These are phyloP conservation scores for Pachyseris speciosa DNA, from an alignment of 64 coral and sea anemone genomes.

Conservation along the genomic window DNA sequence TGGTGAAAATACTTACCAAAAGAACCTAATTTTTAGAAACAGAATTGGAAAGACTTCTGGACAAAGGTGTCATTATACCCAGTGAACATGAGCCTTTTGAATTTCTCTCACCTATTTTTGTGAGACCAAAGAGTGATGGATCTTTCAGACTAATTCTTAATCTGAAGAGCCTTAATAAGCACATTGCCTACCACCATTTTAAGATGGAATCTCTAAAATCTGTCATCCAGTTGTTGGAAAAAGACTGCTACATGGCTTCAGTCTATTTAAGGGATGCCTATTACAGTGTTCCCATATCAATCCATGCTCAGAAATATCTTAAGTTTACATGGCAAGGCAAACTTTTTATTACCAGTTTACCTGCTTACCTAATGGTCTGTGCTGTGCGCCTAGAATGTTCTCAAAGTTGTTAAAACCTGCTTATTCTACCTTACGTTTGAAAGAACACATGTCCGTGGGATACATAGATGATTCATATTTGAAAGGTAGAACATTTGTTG, in stretches of 20 bases:
- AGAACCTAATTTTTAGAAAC: neutral
- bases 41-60: slow-evolving; percentile 19
- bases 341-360: slow-evolving; percentile 36
- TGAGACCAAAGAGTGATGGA: slow-evolving; percentile 66
- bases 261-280: slow-evolving; percentile 53
- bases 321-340: slow-evolving; percentile 28
- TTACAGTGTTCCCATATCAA: slow-evolving; percentile 9
- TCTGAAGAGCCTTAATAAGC: slow-evolving; percentile 58
- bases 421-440: neutral
- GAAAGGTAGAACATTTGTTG: neutral
- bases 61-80: slow-evolving; percentile 35
- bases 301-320: slow-evolving; percentile 24
- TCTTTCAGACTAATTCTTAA: slow-evolving; percentile 54
- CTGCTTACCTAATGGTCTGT: slow-evolving; percentile 20
- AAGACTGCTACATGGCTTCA: slow-evolving; percentile 37
- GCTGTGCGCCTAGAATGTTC: slow-evolving; percentile 20
- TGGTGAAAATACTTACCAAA: neutral
- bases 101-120: slow-evolving; percentile 65
- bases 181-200: slow-evolving; percentile 53
- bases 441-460: slow-evolving; percentile 21
- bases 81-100: neutral
- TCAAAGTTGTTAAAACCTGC: slow-evolving; percentile 70
- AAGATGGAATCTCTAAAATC: slow-evolving; percentile 64
- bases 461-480: slow-evolving; percentile 60
- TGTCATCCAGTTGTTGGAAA: slow-evolving; percentile 38